Percentiles rank a stretch among this genome's conserved stretches.
These are phyloP conservation scores for Chondrosia reniformis DNA, from an alignment of 37 sponge, comb jelly and placozoan species.

Conservation along the genomic window DNA sequence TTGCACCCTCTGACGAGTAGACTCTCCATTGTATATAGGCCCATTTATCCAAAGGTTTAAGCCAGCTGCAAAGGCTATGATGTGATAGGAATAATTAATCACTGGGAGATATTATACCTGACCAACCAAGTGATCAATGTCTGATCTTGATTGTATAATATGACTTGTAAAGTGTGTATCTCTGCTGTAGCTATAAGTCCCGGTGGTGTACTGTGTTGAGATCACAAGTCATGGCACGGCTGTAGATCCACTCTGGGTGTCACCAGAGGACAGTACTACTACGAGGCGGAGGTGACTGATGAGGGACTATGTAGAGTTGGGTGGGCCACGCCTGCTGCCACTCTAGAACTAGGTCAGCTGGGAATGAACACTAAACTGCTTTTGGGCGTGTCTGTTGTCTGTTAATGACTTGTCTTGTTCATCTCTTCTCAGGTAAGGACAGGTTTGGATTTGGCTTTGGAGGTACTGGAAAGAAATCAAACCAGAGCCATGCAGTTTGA, in stretches of 20 bases:
- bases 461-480: conserved; percentile 95
- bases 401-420: neutral
- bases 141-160: too few species aligned
- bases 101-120: too few species aligned
- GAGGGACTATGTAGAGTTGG: conserved; percentile 96
- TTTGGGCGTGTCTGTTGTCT: neutral
- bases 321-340: conserved; percentile 71
- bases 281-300: conserved; percentile 91
- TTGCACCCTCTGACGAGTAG: too few species aligned
- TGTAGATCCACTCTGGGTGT: conserved; percentile 71
- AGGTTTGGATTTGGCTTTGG: conserved; percentile 93
- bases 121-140: too few species aligned
- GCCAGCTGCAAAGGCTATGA: too few species aligned
- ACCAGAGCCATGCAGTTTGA: conserved; percentile 83
- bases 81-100: too few species aligned
- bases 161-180: too few species aligned
- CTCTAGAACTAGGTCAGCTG: conserved; percentile 73
- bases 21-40: too few species aligned
- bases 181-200: conserved; percentile 78
- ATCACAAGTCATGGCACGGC: conserved; percentile 78
- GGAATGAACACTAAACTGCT: neutral
- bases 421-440: conserved; percentile 57
- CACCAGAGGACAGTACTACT: conserved; percentile 70
- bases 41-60: too few species aligned
- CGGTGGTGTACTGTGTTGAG: conserved; percentile 86